phyloP scores from a whole-genome alignment of 64 coral and sea anemone genomes.

The Stichodactyla mertensii region DNA sequence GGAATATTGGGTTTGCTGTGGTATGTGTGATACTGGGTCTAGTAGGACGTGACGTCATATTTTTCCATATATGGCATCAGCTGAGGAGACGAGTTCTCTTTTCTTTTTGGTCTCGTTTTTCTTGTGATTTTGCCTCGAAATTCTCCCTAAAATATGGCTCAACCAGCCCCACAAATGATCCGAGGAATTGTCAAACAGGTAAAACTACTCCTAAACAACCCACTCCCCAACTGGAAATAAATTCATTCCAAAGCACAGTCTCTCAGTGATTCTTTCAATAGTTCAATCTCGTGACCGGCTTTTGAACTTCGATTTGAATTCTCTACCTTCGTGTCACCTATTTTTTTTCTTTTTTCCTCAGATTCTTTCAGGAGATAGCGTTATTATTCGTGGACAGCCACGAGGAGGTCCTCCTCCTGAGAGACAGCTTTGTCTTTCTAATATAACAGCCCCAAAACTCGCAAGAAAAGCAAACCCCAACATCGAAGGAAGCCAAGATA shows the following conservation, averaged over 20 bases:
- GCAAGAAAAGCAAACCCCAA: slow-evolving; percentile 75
- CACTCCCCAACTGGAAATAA: slow-evolving; percentile 10
- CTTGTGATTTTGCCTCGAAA: slow-evolving; percentile 46
- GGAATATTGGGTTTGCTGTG: neutral
- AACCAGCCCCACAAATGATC: slow-evolving; percentile 77
- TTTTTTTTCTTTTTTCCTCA: slow-evolving; percentile 5
- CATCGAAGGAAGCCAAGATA: slow-evolving; percentile 68
- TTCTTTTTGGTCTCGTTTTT: slow-evolving; percentile 86
- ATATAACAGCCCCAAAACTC: slow-evolving; percentile 94
- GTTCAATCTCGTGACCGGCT: slow-evolving; percentile 35
- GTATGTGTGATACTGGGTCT: slow-evolving; percentile 10
- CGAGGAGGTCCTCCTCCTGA: slow-evolving; percentile 94
- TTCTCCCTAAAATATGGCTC: slow-evolving; percentile 67
- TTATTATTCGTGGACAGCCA: slow-evolving; percentile 87
- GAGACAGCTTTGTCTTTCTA: slow-evolving; percentile 92
- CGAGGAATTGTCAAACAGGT: slow-evolving; percentile 95
- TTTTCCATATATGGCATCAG: slow-evolving; percentile 61
- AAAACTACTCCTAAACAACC: slow-evolving; percentile 17
- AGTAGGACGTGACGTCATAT: slow-evolving; percentile 65
- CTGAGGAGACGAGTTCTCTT: slow-evolving; percentile 46
- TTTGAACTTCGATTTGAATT: neutral
- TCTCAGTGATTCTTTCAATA: neutral
- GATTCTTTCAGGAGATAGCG: slow-evolving; percentile 89
- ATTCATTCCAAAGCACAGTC: neutral
- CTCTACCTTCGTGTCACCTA: neutral